Evolutionary conservation across 2,888 invertebrate species (phyloP).

Genomic region (Leptinotarsa tumamoca): DNA sequence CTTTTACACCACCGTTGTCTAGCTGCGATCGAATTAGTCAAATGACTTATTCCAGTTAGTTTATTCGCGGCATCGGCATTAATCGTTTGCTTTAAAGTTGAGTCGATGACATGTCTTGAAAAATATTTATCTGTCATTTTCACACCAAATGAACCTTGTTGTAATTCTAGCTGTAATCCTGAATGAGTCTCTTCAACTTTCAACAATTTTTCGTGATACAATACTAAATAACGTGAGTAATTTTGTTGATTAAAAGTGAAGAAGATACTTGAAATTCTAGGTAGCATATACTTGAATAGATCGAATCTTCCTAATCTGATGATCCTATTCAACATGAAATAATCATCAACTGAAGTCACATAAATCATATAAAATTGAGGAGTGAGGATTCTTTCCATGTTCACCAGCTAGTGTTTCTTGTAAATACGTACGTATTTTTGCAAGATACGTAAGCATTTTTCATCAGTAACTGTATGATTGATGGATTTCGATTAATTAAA

Average conservation of each 20-base stretch:
- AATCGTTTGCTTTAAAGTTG: background rate
- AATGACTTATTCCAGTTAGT: background rate
- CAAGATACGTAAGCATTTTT: background rate
- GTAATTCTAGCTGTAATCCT: too few species aligned
- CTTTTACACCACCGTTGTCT: constrained; percentile 1
- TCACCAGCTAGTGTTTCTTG: background rate
- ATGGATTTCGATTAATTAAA: background rate
- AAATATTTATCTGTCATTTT: too few species aligned
- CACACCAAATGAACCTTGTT: too few species aligned
- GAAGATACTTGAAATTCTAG: too few species aligned
- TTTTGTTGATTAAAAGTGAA: too few species aligned
- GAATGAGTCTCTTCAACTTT: background rate
- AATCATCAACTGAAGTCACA: too few species aligned
- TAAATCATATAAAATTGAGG: background rate
- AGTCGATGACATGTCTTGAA: background rate
- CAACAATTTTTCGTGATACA: too few species aligned
- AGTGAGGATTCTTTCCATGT: background rate
- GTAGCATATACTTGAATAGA: too few species aligned
- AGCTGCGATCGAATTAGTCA: background rate
- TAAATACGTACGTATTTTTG: background rate
- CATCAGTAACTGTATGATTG: background rate
- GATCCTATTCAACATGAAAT: too few species aligned
- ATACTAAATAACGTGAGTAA: too few species aligned
- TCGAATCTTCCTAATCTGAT: too few species aligned
- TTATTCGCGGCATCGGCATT: background rate